phyloP scores from a whole-genome alignment of 2,888 invertebrate species.

The Phania funesta region DNA sequence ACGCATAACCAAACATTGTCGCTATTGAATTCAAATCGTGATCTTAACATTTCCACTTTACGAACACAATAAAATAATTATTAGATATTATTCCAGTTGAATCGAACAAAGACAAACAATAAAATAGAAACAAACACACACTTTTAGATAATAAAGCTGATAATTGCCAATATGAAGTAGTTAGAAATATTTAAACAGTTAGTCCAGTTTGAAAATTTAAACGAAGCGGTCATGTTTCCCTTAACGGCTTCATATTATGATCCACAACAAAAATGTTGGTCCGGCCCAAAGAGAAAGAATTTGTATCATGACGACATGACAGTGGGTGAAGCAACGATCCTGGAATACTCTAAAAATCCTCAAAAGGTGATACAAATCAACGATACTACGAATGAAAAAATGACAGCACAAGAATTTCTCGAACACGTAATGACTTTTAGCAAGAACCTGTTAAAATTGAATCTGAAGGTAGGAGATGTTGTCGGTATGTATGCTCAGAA shows the following conservation, averaged over 20 bases:
- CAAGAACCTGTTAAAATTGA: slow-evolving; percentile 54
- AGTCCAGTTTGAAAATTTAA: too few relatives aligned
- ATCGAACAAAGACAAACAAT: too few relatives aligned
- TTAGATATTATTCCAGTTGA: too few relatives aligned
- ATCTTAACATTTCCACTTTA: too few relatives aligned
- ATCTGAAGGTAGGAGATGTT: slow-evolving; percentile 72
- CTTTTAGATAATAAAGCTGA: too few relatives aligned
- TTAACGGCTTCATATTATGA: slow-evolving; percentile 73
- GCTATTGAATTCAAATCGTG: too few relatives aligned
- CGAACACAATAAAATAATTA: too few relatives aligned
- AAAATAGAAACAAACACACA: too few relatives aligned
- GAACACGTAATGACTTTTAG: slow-evolving; percentile 70
- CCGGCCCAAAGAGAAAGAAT: slow-evolving; percentile 72
- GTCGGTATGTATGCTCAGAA: slow-evolving; percentile 75
- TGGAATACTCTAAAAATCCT: slow-evolving; percentile 69
- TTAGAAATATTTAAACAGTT: too few relatives aligned
- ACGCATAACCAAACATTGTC: too few relatives aligned
- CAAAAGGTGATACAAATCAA: slow-evolving; percentile 75
- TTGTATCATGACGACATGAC: slow-evolving; percentile 74
- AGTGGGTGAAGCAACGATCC: slow-evolving; percentile 73
- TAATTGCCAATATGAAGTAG: too few relatives aligned
- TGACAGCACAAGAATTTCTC: slow-evolving; percentile 73
- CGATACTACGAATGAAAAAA: slow-evolving; percentile 71
- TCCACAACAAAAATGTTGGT: slow-evolving; percentile 73
- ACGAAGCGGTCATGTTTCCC: slow-evolving; percentile 46